These are phyloP conservation scores for Balearica regulorum DNA, from an alignment of 2,797 vertebrate genomes.

Conservation along the genomic window DNA sequence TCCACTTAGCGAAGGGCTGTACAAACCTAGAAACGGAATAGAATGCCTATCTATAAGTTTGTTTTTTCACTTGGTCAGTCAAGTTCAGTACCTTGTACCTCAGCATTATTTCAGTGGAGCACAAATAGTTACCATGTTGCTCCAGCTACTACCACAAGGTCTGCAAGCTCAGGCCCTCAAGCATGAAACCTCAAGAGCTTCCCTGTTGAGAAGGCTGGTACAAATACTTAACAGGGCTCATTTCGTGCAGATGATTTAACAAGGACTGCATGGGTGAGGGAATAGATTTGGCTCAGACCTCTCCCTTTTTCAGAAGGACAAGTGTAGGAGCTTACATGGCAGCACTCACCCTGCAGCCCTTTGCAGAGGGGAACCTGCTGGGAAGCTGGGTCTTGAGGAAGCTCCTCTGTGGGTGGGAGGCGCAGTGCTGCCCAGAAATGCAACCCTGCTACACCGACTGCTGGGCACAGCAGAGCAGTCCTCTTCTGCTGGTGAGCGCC, in stretches of 20 bases:
- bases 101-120: background rate
- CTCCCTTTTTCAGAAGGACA: background rate
- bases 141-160: background rate
- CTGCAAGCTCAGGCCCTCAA: background rate
- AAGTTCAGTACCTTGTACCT: background rate
- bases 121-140: background rate
- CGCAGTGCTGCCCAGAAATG: accelerated
- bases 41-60: background rate
- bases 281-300: background rate
- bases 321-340: background rate
- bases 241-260: background rate
- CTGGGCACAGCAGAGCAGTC: background rate
- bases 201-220: background rate
- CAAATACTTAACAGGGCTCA: background rate
- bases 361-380: background rate
- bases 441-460: background rate
- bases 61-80: background rate
- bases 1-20: background rate
- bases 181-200: background rate
- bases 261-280: background rate
- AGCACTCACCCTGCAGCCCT: background rate
- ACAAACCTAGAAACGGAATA: background rate
- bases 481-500: background rate
- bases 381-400: background rate
- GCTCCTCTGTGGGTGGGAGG: background rate